Percentiles rank a stretch among this genome's conserved stretches.
Conservation (phyloP, 2,797 vertebrate genomes). For the Menidia menidia region DNA sequence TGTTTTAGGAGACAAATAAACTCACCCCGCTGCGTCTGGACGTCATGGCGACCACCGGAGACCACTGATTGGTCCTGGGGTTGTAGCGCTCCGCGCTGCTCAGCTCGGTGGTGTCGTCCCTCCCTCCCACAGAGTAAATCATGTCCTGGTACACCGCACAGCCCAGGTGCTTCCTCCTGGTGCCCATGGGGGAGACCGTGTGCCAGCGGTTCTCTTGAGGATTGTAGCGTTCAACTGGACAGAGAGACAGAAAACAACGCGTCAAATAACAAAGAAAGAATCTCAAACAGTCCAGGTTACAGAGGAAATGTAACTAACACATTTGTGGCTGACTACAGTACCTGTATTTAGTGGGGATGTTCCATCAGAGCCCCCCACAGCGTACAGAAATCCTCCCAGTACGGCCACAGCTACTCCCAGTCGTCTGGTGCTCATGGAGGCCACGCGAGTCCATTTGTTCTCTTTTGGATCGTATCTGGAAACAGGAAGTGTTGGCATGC, state of each 20-base stretch:
- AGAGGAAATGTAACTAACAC: no score
- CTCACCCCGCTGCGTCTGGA: conserved; percentile 95
- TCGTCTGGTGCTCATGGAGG: conserved; percentile 97
- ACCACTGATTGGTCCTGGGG: conserved; percentile 98
- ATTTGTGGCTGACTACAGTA: conserved; percentile 51
- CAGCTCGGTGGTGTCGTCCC: conserved; percentile 97
- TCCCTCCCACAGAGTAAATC: conserved; percentile 98
- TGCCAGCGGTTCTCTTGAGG: conserved; percentile 99
- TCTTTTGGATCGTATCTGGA: conserved; percentile 97
- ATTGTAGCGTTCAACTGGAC: conserved; percentile 86
- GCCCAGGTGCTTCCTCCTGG: conserved; percentile 95
- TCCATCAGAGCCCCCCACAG: conserved; percentile 97
- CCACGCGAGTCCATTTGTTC: conserved; percentile 99
- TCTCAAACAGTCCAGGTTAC: not conserved
- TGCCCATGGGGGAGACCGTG: conserved; percentile 98
- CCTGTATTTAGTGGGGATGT: conserved; percentile 98
- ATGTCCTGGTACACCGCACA: conserved; percentile 99
- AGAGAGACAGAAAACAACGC: not conserved
- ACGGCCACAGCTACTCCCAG: conserved; percentile 97
- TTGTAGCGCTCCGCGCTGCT: conserved; percentile 98
- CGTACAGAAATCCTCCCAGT: conserved; percentile 96
- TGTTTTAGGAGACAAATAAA: not conserved
- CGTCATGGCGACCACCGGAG: conserved; percentile 98
- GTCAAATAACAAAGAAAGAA: not conserved
- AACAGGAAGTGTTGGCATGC: not conserved